Evolutionary conservation across 2,797 vertebrate genomes (phyloP), one percentile per base, ranked within the genome.

Genomic region (Ceryle rudis): DNA sequence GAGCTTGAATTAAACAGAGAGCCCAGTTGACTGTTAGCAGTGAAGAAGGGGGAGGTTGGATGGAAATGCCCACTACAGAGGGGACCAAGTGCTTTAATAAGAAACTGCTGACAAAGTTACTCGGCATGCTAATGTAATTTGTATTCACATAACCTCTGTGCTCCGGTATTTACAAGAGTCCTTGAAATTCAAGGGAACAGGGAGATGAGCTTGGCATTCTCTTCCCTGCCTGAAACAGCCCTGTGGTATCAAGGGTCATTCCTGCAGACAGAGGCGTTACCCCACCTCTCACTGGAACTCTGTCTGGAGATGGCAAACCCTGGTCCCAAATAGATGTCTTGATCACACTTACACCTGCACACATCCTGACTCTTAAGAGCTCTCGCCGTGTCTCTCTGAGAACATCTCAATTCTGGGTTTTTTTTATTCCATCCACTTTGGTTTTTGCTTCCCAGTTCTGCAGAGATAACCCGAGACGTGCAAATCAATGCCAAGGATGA

Each of bases 141-240:
- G 86, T 94, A 69, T 95, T 95, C 96, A 78, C 83, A 41, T 94
- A 93, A 95, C 88, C 94, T 96, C 90, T 81, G 49, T 69, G 88
- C 86, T 96, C 82, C 80, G 88, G 71, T 90, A 79, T 96, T 94
- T 96, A 66, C 87, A 90, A 95, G 74, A 95, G 93, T 96, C 96
- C 95, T 96, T 96, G 93, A 96, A 95, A 95, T 92, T 94, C 91
- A 92, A 95, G 91, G 86, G 78, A 96, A 37, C 57, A 62, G 84
- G 86, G 64, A 89, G 88, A 92, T 89, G 86, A 95, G 90, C 41
- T 80, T 51, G 85, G 88, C 77, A 77, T 81, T 93, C 77, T 94
- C 82, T 47, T 92, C 74, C 60, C 81, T 1, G 29, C 66, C 80
- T 89, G 81, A 57, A 70, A 55, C 22, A 66, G 33, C n/a, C 84